phyloP scores from a whole-genome alignment of 2,888 invertebrate genomes.

The Cerceris rybyensis region DNA sequence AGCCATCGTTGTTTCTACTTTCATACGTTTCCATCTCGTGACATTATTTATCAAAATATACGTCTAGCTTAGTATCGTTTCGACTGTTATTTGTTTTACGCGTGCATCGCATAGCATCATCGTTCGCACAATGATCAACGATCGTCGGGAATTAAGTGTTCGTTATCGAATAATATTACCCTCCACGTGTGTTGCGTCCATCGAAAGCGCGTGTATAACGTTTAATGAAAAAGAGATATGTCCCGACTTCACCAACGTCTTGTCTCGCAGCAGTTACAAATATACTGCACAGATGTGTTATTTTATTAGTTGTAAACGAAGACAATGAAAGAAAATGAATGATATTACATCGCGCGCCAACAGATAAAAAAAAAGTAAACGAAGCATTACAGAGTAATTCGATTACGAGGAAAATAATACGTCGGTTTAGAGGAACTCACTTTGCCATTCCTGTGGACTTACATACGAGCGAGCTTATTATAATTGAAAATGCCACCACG shows the following conservation, averaged over 20 bases:
- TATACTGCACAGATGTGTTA: slow-evolving; percentile 24
- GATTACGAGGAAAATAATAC: slow-evolving; percentile 18
- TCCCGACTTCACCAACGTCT: slow-evolving; percentile 5
- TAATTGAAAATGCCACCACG: background rate
- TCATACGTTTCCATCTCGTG: slow-evolving; percentile 43
- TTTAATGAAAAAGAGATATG: background rate
- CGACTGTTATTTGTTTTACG: slow-evolving; percentile 29
- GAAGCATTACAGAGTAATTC: slow-evolving; percentile 26
- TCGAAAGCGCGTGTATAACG: background rate
- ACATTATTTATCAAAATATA: slow-evolving; percentile 49
- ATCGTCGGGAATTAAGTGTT: slow-evolving; percentile 21
- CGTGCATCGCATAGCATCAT: slow-evolving; percentile 20
- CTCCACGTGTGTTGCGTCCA: slow-evolving; percentile 29
- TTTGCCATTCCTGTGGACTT: slow-evolving; percentile 45
- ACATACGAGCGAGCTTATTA: slow-evolving; percentile 15
- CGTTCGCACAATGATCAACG: slow-evolving; percentile 32
- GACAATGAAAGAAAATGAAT: too few relatives aligned
- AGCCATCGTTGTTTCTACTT: slow-evolving; percentile 28
- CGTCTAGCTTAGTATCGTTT: slow-evolving; percentile 37
- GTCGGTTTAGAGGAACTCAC: slow-evolving; percentile 28
- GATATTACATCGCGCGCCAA: slow-evolving; percentile 10
- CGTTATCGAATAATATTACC: slow-evolving; percentile 21
- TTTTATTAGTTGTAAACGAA: slow-evolving; percentile 20
- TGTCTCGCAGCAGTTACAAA: slow-evolving; percentile 2
- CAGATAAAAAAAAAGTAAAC: slow-evolving; percentile 7